Evolutionary conservation across 2,888 invertebrate genomes (phyloP).

Genomic region (Lasioglossum malachurum): DNA sequence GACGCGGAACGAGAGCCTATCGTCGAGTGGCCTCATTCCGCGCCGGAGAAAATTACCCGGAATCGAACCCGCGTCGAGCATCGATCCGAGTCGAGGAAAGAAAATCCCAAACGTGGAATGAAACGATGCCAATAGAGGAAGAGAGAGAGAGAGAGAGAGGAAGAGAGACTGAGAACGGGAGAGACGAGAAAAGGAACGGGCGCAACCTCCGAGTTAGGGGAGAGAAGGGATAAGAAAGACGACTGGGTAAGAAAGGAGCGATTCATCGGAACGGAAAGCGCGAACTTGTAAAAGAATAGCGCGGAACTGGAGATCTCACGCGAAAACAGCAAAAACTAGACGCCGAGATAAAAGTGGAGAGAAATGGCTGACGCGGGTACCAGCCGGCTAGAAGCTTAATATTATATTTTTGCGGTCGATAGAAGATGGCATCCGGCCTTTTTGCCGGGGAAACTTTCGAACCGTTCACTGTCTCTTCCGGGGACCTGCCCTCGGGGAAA

Average conservation of each 20-base stretch:
- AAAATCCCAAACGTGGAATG: slow-evolving; percentile 25
- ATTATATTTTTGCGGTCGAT: slow-evolving; percentile 37
- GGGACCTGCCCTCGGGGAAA: background rate
- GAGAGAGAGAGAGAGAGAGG: background rate
- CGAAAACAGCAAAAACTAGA: slow-evolving; percentile 27
- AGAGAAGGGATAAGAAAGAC: slow-evolving; percentile 29
- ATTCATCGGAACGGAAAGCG: slow-evolving; percentile 54
- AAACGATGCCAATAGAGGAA: slow-evolving; percentile 24
- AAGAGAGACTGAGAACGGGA: background rate
- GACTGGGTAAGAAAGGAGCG: slow-evolving; percentile 33
- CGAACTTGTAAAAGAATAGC: slow-evolving; percentile 44
- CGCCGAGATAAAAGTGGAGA: slow-evolving; percentile 40
- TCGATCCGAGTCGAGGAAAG: slow-evolving; percentile 35
- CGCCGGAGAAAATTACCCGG: background rate
- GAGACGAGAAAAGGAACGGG: background rate
- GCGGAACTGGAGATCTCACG: slow-evolving; percentile 24
- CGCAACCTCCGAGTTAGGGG: background rate
- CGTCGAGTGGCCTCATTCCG: slow-evolving; percentile 3
- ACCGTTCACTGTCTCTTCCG: slow-evolving; percentile 8
- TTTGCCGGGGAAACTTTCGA: slow-evolving; percentile 37
- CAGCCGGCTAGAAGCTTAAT: slow-evolving; percentile 38
- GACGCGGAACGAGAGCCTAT: slow-evolving; percentile 19
- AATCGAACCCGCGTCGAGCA: slow-evolving; percentile 24
- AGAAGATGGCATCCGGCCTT: slow-evolving; percentile 31
- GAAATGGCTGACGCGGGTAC: slow-evolving; percentile 32